A percentile compares a stretch with the other conserved stretches of the same genome.
These are phyloP conservation scores for Uria lomvia DNA, from an alignment of 2,113 vertebrate genomes.

Conservation along the genomic window DNA sequence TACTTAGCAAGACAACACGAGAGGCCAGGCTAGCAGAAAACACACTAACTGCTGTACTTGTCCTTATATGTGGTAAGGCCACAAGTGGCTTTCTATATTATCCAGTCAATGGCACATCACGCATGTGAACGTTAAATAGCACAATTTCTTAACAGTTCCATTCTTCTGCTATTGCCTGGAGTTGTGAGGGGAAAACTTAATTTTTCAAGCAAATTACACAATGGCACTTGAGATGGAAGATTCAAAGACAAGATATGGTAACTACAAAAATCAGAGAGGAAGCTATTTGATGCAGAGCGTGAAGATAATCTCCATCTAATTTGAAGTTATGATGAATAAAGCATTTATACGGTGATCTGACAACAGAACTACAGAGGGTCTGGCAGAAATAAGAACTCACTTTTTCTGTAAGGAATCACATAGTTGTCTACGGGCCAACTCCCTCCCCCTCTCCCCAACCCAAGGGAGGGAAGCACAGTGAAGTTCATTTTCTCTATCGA, in stretches of 20 bases:
- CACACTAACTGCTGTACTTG: neutral
- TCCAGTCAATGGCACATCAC: neutral
- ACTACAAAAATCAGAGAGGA: neutral
- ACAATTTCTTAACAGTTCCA: neutral
- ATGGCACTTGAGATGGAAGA: neutral
- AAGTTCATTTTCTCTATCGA: neutral
- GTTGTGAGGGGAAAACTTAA: neutral
- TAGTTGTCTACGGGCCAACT: neutral
- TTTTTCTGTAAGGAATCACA: neutral
- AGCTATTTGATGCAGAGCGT: neutral
- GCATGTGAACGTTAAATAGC: neutral
- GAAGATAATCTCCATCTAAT: neutral
- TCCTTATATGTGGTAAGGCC: neutral
- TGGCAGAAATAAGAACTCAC: neutral
- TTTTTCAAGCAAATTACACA: neutral
- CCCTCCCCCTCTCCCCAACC: too few species aligned
- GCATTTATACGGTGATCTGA: neutral
- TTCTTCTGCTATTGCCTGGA: neutral
- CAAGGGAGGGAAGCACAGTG: rapidly evolving
- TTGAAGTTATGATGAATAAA: neutral
- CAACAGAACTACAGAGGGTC: neutral
- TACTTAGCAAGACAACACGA: neutral
- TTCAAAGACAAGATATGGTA: neutral
- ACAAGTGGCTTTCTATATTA: neutral
- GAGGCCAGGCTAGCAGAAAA: neutral